Conservation (phyloP, 2,888 invertebrate genomes). For the Eueremaeus valkanovi region DNA sequence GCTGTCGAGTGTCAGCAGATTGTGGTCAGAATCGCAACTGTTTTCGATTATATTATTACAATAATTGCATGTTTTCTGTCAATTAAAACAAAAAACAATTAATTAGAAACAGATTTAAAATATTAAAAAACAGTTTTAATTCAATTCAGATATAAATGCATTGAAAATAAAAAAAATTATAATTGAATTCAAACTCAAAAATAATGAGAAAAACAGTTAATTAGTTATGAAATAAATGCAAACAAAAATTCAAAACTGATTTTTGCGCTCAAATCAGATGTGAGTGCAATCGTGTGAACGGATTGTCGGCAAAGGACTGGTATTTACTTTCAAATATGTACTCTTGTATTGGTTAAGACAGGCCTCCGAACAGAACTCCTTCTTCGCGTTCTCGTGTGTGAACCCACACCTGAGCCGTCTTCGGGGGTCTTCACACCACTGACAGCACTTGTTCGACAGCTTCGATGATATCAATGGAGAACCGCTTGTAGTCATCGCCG, state of each 20-base stretch:
- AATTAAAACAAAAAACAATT: not conserved
- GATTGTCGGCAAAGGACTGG: not conserved
- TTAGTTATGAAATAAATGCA: too few relatives aligned
- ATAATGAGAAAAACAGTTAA: too few relatives aligned
- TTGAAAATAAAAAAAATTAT: too few relatives aligned
- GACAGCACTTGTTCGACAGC: constrained; percentile 33
- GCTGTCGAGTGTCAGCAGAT: constrained; percentile 58
- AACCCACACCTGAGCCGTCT: constrained; percentile 71
- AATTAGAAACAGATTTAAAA: not conserved
- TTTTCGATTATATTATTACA: not conserved
- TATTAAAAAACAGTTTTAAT: not conserved
- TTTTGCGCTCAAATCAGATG: too few relatives aligned
- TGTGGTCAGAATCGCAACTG: constrained; percentile 47
- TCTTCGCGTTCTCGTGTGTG: constrained; percentile 80
- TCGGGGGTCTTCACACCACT: constrained; percentile 48
- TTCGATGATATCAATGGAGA: too few relatives aligned
- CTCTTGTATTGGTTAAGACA: constrained; percentile 83
- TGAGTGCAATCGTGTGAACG: too few relatives aligned
- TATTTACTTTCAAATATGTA: constrained; percentile 66
- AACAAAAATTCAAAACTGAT: too few relatives aligned
- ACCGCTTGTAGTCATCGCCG: not conserved
- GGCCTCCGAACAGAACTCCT: constrained; percentile 85
- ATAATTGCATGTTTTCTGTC: constrained; percentile 3
- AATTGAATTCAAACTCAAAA: too few relatives aligned
- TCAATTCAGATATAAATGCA: too few relatives aligned